Base-by-base conservation (phyloP, 1,140 invertebrate species). In the Prorops nasuta region DNA sequence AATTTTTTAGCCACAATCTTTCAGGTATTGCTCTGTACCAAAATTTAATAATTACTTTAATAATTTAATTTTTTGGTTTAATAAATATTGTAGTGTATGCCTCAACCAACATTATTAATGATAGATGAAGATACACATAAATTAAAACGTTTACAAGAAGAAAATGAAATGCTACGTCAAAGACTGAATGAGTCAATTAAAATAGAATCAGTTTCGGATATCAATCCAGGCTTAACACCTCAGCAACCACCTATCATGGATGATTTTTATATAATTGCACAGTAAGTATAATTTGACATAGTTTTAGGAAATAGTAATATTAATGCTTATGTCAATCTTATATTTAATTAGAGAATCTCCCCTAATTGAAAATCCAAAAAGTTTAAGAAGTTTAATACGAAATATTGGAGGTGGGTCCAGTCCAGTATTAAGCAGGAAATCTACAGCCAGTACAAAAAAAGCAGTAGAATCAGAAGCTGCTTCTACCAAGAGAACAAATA, bases 1-100 rank as follows among this genome's bases (percentile, higher is more conserved):
- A 98, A 98, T 76, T 92, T 98, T 65, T 79, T 98, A 28, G 88
- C 93, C 17, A 91, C 92, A 22, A 86, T 96, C 37, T 94, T 91
- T 66, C 89, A 92, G 77, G 84, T 85, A 74, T 24, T 32, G 12
- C 18, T 17, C 24, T 3, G 8, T 36, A 43, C 6, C 32, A 12
- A 44, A 45, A 54, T 32, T 21, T 22, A 10, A 21, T 54, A 16
- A 8, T 28, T 15, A 35, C 21, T 34, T 46, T 20, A 22, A 14
- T 36, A 43, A 56, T 39, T 37, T 37, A 24, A 49, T 46, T 7
- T 34, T n/a, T n/a, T n/a, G n/a, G n/a, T n/a, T n/a, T n/a, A n/a
- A n/a, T n/a, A n/a, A n/a, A n/a, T n/a, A 54, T 75, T 76, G 22
- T 58, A 86, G 84, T 90, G 87, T 66, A 87, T 91, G 82, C 90